Conservation (phyloP, 1,140 invertebrate species). For the Penaeus chinensis region DNA sequence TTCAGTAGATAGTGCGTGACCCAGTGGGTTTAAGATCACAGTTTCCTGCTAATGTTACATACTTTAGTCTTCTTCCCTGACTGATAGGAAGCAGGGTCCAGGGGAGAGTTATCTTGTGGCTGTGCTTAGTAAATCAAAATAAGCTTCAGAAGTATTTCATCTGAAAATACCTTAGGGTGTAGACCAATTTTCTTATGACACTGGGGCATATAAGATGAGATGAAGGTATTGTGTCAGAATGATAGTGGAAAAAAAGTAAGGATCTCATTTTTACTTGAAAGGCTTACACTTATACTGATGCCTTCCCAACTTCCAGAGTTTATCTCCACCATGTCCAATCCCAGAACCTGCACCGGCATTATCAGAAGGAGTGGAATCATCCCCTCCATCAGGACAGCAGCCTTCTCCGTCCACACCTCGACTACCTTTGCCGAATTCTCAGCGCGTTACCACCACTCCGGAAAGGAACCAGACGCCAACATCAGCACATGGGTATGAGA, state of each 20-base stretch:
- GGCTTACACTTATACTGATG: neutral
- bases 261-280: neutral
- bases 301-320: neutral
- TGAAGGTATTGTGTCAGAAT: neutral
- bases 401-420: conserved; percentile 7
- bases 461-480: neutral
- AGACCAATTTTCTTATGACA: too few species aligned
- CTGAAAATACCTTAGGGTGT: too few species aligned
- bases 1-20: too few species aligned
- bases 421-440: conserved; percentile 8
- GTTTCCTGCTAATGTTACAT: neutral
- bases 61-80: too few species aligned
- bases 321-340: conserved; percentile 25
- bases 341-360: conserved; percentile 20
- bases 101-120: too few species aligned
- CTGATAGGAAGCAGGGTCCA: too few species aligned
- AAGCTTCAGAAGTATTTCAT: neutral
- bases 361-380: conserved; percentile 1
- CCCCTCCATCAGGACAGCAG: conserved; percentile 9
- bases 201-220: neutral
- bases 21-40: neutral
- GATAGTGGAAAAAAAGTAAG: too few species aligned
- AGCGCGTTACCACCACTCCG: neutral
- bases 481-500: conserved; percentile 35
- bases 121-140: too few species aligned